These are phyloP conservation scores for Oxycera nigricornis DNA, from an alignment of 2,888 invertebrate genomes.

Conservation along the genomic window DNA sequence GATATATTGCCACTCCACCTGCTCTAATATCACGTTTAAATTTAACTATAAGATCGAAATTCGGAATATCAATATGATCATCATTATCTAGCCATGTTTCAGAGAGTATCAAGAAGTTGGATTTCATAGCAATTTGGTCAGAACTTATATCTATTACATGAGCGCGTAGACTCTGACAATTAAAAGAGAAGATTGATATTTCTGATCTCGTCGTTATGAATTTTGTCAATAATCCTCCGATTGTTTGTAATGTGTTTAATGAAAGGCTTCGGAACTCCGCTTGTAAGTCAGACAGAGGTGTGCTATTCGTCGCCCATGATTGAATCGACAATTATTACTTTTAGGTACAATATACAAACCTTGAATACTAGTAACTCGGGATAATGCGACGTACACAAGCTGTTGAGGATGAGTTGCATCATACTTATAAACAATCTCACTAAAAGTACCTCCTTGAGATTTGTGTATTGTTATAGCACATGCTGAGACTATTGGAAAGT, in stretches of 20 bases:
- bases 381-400: constrained; percentile 51
- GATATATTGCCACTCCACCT: too few species aligned
- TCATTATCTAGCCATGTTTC: constrained; percentile 28
- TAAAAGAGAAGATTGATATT: background rate
- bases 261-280: background rate
- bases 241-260: background rate
- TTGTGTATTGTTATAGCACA: constrained; percentile 52
- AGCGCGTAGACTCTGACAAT: background rate
- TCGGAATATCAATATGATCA: constrained; percentile 11
- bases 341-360: constrained; percentile 46
- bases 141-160: constrained; percentile 14
- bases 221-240: background rate
- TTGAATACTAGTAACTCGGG: constrained; percentile 48
- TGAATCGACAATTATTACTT: constrained; percentile 41
- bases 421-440: constrained; percentile 50
- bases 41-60: constrained; percentile 22
- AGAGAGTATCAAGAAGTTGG: constrained; percentile 26
- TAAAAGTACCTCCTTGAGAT: constrained; percentile 51
- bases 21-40: constrained; percentile 7
- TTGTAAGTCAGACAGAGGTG: background rate
- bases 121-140: constrained; percentile 3
- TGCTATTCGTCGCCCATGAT: constrained; percentile 40
- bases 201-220: background rate
- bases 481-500: constrained; percentile 50
- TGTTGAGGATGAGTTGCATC: constrained; percentile 43